phyloP scores from a whole-genome alignment of 64 coral and sea anemone species.

The Porites australiensis region DNA sequence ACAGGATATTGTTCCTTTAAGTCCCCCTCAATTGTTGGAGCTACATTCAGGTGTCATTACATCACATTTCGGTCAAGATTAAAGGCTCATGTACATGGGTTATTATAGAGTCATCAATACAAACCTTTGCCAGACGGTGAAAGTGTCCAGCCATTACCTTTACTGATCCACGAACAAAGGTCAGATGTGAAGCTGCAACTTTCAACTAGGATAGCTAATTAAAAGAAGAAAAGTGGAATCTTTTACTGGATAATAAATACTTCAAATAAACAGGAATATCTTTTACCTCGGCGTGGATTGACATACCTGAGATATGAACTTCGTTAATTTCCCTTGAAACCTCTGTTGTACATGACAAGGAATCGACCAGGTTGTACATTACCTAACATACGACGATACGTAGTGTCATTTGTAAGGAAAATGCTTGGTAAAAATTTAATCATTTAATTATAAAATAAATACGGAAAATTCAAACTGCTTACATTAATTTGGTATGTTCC shows the following conservation, averaged over 20 bases:
- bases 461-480: background rate
- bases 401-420: too few species aligned
- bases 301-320: background rate
- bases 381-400: background rate
- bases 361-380: background rate
- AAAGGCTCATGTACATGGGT: too few species aligned
- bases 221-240: too few species aligned
- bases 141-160: constrained; percentile 32
- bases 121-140: background rate
- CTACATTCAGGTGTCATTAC: too few species aligned
- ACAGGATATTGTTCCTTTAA: too few species aligned
- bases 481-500: constrained; percentile 50
- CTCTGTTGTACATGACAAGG: background rate
- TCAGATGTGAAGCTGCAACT: constrained; percentile 37
- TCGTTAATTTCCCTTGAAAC: background rate
- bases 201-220: background rate
- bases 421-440: too few species aligned
- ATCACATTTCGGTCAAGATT: too few species aligned
- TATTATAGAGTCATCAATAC: too few species aligned
- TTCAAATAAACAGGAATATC: too few species aligned
- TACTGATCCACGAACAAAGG: constrained; percentile 44
- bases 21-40: too few species aligned
- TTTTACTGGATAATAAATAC: too few species aligned
- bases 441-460: too few species aligned
- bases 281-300: background rate